Base-by-base conservation (phyloP, 2,888 invertebrate genomes). In the Neuroscelio doddi region DNA sequence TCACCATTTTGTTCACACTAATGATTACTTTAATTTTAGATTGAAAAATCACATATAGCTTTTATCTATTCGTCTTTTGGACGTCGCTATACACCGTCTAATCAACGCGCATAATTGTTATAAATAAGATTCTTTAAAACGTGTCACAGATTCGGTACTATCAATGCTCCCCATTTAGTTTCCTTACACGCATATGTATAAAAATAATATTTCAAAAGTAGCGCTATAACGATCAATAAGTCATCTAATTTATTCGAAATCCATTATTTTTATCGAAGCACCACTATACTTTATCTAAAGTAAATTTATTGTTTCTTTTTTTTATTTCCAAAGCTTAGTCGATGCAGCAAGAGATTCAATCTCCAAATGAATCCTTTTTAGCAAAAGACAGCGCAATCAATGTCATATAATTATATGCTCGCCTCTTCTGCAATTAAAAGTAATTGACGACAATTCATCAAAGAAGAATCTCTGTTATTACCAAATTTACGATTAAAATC, bases 1-100 rank as follows among this genome's bases (percentile, higher is more conserved):
- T 29, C 10, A 8, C 30, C 24, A 26, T 17, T 17, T 27, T 15
- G n/a, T 10, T 44, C 61, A 57, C 42, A 44, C 55, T 45, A 58
- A 45, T 32, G 39, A 55, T 56, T 58, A 58, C 42, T 56, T 59
- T 32, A 51, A 52, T 47, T 52, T 66, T 51, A 56, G 26, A 45
- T 17, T 57, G 42, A 45, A 49, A 56, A 65, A 65, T 65, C 65
- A 65, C 65, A 66, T 61, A 14, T 46, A 30, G 38, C 24, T 34
- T 41, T 41, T 15, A 14, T 36, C 32, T 44, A 34, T 34, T 65
- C 36, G 47, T 36, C 61, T 66, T 69, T 46, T 58, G 69, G 66
- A 69, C 66, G 51, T 59, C 62, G 63, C 68, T 64, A 68, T 64
- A 50, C 58, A 67, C 64, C 58, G 50, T 66, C 61, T 63, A 65